A percentile compares a stretch with the other conserved stretches of the same genome.
Evolutionary conservation across 2,888 invertebrate genomes (phyloP).

Genomic region (Taphrorychus bicolor): DNA sequence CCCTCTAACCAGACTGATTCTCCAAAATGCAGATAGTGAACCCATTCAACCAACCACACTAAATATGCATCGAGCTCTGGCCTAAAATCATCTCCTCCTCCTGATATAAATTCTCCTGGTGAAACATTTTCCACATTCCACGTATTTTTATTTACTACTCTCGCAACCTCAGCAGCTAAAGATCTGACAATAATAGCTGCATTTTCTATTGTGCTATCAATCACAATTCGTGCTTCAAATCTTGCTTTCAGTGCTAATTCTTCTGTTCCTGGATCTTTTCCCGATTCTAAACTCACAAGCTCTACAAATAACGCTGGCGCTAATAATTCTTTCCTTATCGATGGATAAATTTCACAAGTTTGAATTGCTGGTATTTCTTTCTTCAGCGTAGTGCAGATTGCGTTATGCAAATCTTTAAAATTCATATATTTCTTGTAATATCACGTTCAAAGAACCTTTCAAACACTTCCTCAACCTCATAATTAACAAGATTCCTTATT

Average conservation of each 20-base stretch:
- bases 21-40: neutral
- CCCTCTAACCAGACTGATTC: constrained; percentile 4
- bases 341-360: constrained; percentile 15
- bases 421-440: neutral
- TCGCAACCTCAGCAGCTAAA: constrained; percentile 19
- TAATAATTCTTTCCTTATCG: constrained; percentile 23
- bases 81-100: constrained; percentile 2
- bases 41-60: neutral
- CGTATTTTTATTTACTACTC: constrained; percentile 14
- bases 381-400: constrained; percentile 17
- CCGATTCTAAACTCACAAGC: constrained; percentile 7
- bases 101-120: constrained; percentile 15
- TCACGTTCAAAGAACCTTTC: neutral
- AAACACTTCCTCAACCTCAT: neutral
- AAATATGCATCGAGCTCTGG: constrained; percentile 5
- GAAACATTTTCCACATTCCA: constrained; percentile 8
- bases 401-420: constrained; percentile 12
- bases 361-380: constrained; percentile 19
- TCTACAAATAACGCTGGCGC: constrained; percentile 20
- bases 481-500: constrained; percentile 10
- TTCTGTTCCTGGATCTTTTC: constrained; percentile 16
- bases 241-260: constrained; percentile 24
- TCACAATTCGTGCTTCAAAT: constrained; percentile 13
- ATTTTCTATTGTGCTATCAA: constrained; percentile 5
- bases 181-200: neutral